A percentile compares a stretch with the other conserved stretches of the same genome.
Conservation (phyloP, 2,797 vertebrate species). For the Dryobates pubescens region DNA sequence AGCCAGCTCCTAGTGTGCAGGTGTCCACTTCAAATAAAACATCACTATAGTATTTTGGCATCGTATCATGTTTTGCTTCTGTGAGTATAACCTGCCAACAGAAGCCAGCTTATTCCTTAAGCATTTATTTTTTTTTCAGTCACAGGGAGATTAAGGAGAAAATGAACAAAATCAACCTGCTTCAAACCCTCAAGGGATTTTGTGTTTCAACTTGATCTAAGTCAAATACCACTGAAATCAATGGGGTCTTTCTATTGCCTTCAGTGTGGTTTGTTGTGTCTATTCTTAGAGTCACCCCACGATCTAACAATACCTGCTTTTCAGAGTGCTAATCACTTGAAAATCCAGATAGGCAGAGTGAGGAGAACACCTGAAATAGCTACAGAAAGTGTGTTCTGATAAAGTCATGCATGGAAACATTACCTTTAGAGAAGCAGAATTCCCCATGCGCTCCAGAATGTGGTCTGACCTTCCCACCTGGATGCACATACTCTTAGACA, state of each 20-base stretch:
- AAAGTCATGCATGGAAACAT: background rate
- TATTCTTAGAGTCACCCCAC: background rate
- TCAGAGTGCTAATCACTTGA: background rate
- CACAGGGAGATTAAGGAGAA: background rate
- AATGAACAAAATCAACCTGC: background rate
- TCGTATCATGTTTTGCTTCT: background rate
- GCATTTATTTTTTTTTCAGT: background rate
- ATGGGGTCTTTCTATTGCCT: background rate
- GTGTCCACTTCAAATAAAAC: conserved; percentile 4
- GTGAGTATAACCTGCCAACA: background rate
- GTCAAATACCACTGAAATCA: background rate
- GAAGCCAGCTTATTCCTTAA: background rate
- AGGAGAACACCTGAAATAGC: background rate
- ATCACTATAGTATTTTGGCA: background rate
- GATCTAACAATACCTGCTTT: background rate
- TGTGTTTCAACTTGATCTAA: background rate
- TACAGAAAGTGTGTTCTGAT: background rate
- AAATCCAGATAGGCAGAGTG: background rate
- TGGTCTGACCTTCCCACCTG: background rate
- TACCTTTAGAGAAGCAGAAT: background rate
- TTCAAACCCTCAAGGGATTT: background rate
- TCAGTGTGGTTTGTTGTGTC: background rate
- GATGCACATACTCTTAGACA: background rate
- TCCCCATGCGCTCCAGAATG: background rate
- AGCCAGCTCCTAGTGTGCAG: background rate